Evolutionary conservation across 2,113 vertebrate genomes (phyloP), one percentile per base, ranked within the genome.

Genomic region (Cinclus mexicanus): DNA sequence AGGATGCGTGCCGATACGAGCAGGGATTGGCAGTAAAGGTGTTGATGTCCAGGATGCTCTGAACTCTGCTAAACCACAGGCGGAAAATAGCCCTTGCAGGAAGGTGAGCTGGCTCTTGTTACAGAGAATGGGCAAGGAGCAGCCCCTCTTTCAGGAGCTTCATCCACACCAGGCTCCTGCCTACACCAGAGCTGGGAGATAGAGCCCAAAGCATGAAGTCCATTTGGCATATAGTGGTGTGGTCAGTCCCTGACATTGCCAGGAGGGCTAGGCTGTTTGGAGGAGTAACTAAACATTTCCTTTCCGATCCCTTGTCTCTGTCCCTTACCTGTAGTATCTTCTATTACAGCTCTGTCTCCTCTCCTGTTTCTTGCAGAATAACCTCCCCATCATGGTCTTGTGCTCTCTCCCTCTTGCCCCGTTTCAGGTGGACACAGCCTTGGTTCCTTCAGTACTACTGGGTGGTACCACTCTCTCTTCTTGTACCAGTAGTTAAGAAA

Each of bases 21-120:
- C 83, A 53, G 87, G 93, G 94, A 93, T 78, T 95, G 94, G 90
- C 95, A 95, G 90, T 76, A 92, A 96, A 97, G 95, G 96, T 96
- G 92, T 91, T 96, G 94, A 87, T 88, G 96, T 94, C 92, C 90
- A 75, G 80, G 83, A 88, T 89, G 67, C 94, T 86, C 82, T 96
- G 95, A 94, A 87, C 94, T 89, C 72, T 89, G 64, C 88, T 71
- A 77, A 95, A 84, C 72, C 28, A 50, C 64, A 93, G 90, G 23
- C 68, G 92, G 86, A 83, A 75, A 94, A 94, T 91, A 87, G 44
- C 59, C 71, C 60, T 8, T 1, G 1, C 69, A 64, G 93, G 61
- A 92, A 83, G 69, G 87, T 84, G 91, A 91, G 47, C 83, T 89
- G 80, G 69, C 89, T 86, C 57, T 1, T 2, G 1, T 60, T 83